Base-by-base conservation (phyloP, 1,140 invertebrate genomes). In the Drosophila sulfurigaster region DNA sequence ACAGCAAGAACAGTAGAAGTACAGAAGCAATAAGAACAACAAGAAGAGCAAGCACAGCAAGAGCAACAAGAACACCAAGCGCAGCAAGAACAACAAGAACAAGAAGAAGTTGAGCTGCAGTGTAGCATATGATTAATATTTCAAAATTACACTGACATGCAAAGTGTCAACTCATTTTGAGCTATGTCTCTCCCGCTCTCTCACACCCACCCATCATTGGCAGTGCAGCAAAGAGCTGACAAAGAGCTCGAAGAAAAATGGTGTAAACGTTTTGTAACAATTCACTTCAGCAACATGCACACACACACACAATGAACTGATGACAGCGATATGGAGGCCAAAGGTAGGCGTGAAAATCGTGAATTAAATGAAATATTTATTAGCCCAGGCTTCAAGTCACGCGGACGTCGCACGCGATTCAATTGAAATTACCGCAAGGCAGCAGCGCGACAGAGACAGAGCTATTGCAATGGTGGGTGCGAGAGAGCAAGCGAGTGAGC, bases 141-240 rank as follows among this genome's bases (percentile, higher is more conserved):
- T 89, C 81, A 89, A 89, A 89, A 89, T 89, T 89, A 85, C 81
- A 88, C 80, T 80, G 86, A 89, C 85, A 88, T 88, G 85, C 85
- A 85, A 89, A 88, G 85, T 89, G 85, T 89, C 85, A 89, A 89
- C 85, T 89, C 85, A 89, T 81, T 89, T 76, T 58, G 78, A 79
- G 71, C 43, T 78, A 81, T 73, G 68, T 67, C 79, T 51, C 46
- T 15, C 8, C 28, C 13, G 13, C 48, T 11, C 28, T 25, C 20
- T 25, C 20, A 77, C 8, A 8, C 7, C 32, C 32, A 32, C 32
- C 32, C 69, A 49, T 43, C 81, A 83, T 77, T 73, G 79, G 64
- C 63, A 70, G 3, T 43, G n/a, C n/a, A n/a, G 81, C 78, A 85
- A 86, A 81, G 66, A 67, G 82, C 75, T 79, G 78, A 86, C 82